Conservation (phyloP, 2,888 invertebrate genomes). For the Octodonta nipae region DNA sequence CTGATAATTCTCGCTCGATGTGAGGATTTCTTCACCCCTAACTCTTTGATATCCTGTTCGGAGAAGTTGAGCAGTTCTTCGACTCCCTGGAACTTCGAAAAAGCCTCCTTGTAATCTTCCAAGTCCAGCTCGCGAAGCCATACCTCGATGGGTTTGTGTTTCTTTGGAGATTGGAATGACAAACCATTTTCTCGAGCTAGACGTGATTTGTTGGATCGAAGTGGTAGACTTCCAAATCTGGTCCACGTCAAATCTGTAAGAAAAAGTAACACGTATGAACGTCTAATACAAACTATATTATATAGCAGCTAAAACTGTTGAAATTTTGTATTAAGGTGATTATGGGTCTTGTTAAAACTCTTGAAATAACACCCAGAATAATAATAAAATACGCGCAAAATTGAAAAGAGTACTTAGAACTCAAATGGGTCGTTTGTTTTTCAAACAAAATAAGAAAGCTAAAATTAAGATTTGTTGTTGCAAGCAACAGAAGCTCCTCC, state of each 20-base stretch:
- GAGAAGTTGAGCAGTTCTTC: slow-evolving; percentile 44
- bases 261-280: no score
- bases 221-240: slow-evolving; percentile 29
- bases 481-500: no score
- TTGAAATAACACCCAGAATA: no score
- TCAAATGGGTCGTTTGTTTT: no score
- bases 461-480: no score
- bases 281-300: no score
- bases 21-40: slow-evolving; percentile 48
- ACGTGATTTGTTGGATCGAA: slow-evolving; percentile 24
- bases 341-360: no score
- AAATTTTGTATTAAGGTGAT: no score
- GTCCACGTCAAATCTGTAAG: slow-evolving; percentile 30
- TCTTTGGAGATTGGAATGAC: slow-evolving; percentile 24
- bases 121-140: slow-evolving; percentile 51
- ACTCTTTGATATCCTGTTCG: slow-evolving; percentile 45
- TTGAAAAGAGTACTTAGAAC: no score
- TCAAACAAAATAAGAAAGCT: no score
- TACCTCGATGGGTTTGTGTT: slow-evolving; percentile 41
- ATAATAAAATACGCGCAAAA: no score
- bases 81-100: slow-evolving; percentile 41
- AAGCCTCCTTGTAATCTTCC: slow-evolving; percentile 41
- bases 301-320: no score
- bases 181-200: slow-evolving; percentile 16
- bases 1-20: slow-evolving; percentile 52